A percentile compares a stretch with the other conserved stretches of the same genome.
Evolutionary conservation across 2,113 vertebrate genomes (phyloP).

Genomic region (Heliornis fulica): DNA sequence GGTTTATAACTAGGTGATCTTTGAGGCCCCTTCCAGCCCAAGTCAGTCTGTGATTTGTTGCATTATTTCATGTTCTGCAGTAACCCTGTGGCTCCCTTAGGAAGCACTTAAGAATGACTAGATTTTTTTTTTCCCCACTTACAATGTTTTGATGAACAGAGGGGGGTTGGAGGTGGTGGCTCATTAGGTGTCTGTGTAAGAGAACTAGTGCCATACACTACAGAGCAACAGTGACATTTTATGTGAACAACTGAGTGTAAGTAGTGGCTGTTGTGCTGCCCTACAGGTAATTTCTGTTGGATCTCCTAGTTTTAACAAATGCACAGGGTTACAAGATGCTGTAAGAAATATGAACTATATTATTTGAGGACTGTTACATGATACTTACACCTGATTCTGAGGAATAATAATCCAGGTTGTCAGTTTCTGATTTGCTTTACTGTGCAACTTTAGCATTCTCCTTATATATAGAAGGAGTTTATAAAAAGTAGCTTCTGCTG

Average conservation of each 20-base stretch:
- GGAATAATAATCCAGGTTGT: background rate
- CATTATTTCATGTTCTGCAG: no score
- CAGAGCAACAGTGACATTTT: no score
- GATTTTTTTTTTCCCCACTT: background rate
- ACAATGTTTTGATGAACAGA: background rate
- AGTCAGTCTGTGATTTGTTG: no score
- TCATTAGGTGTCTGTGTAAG: background rate
- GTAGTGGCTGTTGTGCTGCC: no score
- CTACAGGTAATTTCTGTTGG: background rate
- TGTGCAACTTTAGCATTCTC: background rate
- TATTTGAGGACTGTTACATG: background rate
- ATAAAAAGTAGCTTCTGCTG: no score
- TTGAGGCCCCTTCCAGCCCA: no score
- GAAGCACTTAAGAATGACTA: background rate
- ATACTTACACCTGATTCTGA: background rate
- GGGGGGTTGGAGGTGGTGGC: background rate
- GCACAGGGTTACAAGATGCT: background rate
- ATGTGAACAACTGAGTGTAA: no score
- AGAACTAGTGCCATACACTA: no score
- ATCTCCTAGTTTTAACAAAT: background rate
- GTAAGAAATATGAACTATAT: background rate
- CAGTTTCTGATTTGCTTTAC: background rate
- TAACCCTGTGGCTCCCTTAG: background rate
- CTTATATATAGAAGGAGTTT: no score
- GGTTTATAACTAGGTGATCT: no score